phyloP scores from a whole-genome alignment of 1,140 invertebrate genomes.

The Heliothis subflexa region DNA sequence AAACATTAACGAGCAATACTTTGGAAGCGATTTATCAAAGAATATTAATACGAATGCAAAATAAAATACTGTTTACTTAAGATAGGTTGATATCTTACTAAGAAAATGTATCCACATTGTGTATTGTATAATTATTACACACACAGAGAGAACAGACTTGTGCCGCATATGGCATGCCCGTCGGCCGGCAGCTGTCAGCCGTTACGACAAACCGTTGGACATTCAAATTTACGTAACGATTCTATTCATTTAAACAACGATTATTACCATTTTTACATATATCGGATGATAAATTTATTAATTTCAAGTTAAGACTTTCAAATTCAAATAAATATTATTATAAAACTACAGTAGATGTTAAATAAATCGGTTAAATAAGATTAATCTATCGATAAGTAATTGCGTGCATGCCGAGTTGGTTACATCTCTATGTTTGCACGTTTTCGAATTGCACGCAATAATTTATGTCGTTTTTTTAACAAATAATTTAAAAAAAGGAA shows the following conservation, averaged over 20 bases:
- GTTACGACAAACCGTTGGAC: constrained; percentile 47
- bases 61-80: constrained; percentile 5
- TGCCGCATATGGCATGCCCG: constrained; percentile 38
- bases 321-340: no score
- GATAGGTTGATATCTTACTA: constrained; percentile 4
- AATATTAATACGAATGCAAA: neutral
- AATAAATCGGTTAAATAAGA: no score
- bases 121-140: neutral
- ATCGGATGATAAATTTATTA: no score
- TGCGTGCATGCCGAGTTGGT: no score
- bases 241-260: constrained; percentile 2
- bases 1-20: no score
- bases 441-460: no score
- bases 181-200: constrained; percentile 51
- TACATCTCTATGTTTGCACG: no score
- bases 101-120: neutral
- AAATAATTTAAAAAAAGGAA: neutral
- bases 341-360: no score
- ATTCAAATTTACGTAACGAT: constrained; percentile 50
- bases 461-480: no score
- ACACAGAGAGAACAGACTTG: neutral
- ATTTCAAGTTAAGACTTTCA: no score
- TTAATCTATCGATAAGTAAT: no score
- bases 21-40: neutral
- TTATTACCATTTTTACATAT: no score